Evolutionary conservation across 2,888 invertebrate species (phyloP).

Genomic region (Drosophila stalkeri): DNA sequence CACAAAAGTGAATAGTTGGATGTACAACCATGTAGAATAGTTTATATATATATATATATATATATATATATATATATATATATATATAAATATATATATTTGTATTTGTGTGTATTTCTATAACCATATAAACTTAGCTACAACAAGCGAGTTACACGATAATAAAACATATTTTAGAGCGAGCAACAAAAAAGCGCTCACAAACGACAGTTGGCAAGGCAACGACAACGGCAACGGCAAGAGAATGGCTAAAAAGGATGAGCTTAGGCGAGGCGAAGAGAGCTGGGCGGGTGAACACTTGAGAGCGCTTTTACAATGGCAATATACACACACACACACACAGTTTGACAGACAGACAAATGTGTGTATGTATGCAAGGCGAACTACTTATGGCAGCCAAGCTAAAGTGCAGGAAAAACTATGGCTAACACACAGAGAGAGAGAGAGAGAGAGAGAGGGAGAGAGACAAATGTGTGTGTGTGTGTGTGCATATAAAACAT

Average conservation of each 20-base stretch:
- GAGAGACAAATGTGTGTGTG: conserved; percentile 13
- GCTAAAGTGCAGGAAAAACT: conserved; percentile 60
- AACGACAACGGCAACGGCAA: conserved; percentile 12
- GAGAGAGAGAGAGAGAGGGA: neutral
- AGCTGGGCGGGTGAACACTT: conserved; percentile 17
- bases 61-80: conserved; percentile 7
- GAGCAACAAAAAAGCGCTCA: conserved; percentile 52
- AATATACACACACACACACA: conserved; percentile 28
- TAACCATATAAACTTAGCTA: conserved; percentile 49
- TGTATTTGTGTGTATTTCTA: conserved; percentile 19
- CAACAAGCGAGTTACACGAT: conserved; percentile 72
- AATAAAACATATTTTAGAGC: conserved; percentile 76
- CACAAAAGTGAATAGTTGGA: conserved; percentile 27
- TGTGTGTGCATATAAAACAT: conserved; percentile 57
- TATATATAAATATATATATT: conserved; percentile 1
- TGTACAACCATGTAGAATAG: conserved; percentile 10
- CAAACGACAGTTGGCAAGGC: conserved; percentile 54
- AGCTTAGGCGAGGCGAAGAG: neutral
- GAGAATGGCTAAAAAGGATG: neutral
- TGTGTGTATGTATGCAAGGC: conserved; percentile 31
- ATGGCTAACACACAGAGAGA: conserved; percentile 9
- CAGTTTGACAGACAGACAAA: conserved; percentile 21
- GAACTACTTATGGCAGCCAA: conserved; percentile 49
- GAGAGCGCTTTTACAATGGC: conserved; percentile 31
- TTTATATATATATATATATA: conserved; percentile 13